Evolutionary conservation across 1,140 invertebrate species (phyloP), one percentile per base, ranked within the genome.

Genomic region (Antheraea mylitta): DNA sequence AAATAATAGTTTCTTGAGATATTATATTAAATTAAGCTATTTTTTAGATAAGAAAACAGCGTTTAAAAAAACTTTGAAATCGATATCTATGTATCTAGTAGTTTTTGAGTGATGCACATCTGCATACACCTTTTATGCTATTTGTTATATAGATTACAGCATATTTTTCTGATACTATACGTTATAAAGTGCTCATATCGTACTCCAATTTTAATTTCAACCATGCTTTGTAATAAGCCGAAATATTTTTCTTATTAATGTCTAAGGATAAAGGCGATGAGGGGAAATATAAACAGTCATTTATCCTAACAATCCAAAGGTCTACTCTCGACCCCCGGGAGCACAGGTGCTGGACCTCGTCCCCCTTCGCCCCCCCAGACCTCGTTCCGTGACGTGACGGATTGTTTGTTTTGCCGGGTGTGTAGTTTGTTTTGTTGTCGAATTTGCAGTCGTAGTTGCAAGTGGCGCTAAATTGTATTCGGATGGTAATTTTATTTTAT

Each of bases 201-300:
- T 30, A 30, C 22, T 30, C 22, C 22, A 30, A 30, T 30, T 30
- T 30, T 2, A 30, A 30, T 30, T 30, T 30, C 22, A 30, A 30
- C 22, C 22, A 30, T 30, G 22, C 22, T 30, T 61, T 75, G 71
- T 72, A 45, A 66, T 48, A 66, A 70, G 75, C 75, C 67, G 74
- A 76, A 76, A 78, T 78, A 78, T 74, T 76, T 79, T 77, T 81
- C n/a, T 73, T 77, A 76, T 76, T 78, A 78, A 74, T 78, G 74
- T 70, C 71, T 72, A 72, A 63, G 73, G 77, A 81, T 77, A 81
- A 76, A 13, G 45, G 72, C 71, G 75, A 48, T 73, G 66, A 70
- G 74, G 79, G 82, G 80, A 87, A 80, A 83, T 85, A 85, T 85
- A 85, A 82, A 83, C 81, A 85, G 76, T 83, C 75, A 86, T 86